These are phyloP conservation scores for Thamnophis elegans DNA, from an alignment of 2,797 vertebrate species.

Conservation along the genomic window DNA sequence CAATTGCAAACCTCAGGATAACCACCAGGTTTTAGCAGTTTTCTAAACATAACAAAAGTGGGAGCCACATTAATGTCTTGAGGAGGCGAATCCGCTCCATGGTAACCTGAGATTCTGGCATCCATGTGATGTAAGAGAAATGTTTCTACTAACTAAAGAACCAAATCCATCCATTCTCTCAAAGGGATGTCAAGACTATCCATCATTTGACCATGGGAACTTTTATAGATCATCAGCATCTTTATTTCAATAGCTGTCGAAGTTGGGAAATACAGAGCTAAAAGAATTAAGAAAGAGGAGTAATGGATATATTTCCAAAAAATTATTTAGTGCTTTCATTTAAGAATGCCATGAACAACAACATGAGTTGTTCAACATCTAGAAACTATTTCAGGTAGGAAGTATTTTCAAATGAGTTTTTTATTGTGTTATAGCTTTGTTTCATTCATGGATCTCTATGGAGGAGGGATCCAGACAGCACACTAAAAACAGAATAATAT, in stretches of 20 bases:
- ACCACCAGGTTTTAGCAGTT: background rate
- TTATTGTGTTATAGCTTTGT: background rate
- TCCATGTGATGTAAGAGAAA: background rate
- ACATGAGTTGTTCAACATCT: background rate
- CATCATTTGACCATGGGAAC: background rate
- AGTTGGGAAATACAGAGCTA: background rate
- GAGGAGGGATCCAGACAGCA: background rate
- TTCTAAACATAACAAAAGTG: background rate
- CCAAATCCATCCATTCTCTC: background rate
- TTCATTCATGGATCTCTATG: background rate
- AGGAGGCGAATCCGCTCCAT: background rate
- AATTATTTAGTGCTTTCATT: background rate
- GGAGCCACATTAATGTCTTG: background rate
- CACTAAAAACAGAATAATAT: background rate
- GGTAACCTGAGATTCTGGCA: background rate
- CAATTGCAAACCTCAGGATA: background rate
- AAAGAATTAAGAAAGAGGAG: background rate
- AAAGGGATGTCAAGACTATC: background rate
- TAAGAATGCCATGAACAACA: background rate
- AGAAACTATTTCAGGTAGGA: background rate
- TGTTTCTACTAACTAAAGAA: background rate
- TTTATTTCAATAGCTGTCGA: background rate
- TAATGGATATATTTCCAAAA: background rate
- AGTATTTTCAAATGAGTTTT: background rate
- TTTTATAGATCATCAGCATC: background rate